These are phyloP conservation scores for Ceuthmochares aereus DNA, from an alignment of 2,113 vertebrate genomes.

Conservation along the genomic window DNA sequence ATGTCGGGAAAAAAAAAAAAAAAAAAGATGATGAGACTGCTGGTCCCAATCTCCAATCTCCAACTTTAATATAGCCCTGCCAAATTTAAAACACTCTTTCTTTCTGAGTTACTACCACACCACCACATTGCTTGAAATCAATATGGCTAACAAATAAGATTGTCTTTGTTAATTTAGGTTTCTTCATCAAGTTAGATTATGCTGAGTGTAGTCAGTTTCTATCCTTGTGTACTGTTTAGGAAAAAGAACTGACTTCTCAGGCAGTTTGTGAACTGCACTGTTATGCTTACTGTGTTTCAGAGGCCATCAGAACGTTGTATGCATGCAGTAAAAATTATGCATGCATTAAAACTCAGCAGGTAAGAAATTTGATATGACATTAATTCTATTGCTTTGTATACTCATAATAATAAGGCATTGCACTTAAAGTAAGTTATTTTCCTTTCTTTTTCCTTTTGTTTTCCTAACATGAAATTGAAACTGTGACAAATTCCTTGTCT, in stretches of 20 bases:
- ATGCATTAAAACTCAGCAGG: neutral
- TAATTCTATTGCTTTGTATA: neutral
- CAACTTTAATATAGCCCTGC: neutral
- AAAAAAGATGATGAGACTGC: neutral
- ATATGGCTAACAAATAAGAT: neutral
- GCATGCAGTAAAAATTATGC: neutral
- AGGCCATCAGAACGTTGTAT: neutral
- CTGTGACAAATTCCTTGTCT: neutral
- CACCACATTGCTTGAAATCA: neutral
- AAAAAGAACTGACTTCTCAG: neutral
- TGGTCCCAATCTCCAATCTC: neutral
- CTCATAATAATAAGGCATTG: neutral
- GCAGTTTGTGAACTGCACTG: neutral
- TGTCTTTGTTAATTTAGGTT: neutral
- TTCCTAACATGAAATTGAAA: neutral
- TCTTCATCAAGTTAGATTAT: neutral
- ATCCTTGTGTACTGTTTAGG: neutral
- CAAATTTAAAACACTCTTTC: neutral
- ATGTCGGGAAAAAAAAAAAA: neutral
- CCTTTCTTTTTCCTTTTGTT: neutral
- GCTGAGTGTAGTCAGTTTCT: neutral
- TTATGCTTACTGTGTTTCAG: neutral
- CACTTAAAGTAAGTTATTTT: neutral
- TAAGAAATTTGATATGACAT: neutral
- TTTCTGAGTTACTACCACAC: neutral